Evolutionary conservation across 2,888 invertebrate species (phyloP).

Genomic region (Sinohyriopsis cumingii): DNA sequence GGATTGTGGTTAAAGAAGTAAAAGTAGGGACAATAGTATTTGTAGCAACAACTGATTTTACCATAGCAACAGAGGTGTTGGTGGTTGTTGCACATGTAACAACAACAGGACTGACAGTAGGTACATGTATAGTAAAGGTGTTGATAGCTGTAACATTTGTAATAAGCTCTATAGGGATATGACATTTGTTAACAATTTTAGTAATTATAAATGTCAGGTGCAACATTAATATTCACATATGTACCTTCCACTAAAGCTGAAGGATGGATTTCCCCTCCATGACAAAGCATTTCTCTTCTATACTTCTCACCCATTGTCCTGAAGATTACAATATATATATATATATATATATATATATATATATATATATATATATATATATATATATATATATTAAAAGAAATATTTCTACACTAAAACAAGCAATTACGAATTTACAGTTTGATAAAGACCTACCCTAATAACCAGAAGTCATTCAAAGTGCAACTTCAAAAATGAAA

Average conservation of each 20-base stretch:
- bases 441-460: no score
- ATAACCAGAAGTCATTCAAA: no score
- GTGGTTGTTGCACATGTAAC: slow-evolving; percentile 2
- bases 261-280: slow-evolving; percentile 91
- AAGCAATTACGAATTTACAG: no score
- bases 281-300: slow-evolving; percentile 83
- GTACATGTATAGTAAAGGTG: not conserved
- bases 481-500: not conserved
- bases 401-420: no score
- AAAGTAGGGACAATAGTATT: slow-evolving; percentile 7
- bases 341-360: slow-evolving; percentile 6
- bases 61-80: not conserved
- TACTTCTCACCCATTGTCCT: slow-evolving; percentile 86
- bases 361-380: not conserved
- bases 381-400: no score
- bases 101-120: not conserved
- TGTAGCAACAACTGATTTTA: not conserved
- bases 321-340: slow-evolving; percentile 42
- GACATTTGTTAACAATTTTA: no score
- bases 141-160: no score
- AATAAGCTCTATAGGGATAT: no score
- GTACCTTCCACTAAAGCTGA: slow-evolving; percentile 79
- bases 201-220: no score
- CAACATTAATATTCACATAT: not conserved
- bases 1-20: slow-evolving; percentile 14